Conservation (phyloP, 2,888 invertebrate species). For the Apotomis capreana region DNA sequence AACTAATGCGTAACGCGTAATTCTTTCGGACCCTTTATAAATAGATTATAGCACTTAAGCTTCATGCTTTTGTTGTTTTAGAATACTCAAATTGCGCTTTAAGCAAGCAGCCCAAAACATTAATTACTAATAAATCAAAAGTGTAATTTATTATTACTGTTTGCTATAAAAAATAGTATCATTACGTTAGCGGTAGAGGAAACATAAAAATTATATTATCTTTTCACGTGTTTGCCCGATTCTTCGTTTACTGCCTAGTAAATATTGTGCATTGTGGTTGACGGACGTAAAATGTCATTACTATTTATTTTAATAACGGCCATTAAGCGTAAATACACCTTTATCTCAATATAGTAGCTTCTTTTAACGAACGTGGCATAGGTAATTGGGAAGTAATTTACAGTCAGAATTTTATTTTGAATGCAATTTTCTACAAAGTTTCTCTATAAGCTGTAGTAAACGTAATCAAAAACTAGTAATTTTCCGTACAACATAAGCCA, state of each 20-base stretch:
- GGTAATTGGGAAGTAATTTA: too few relatives aligned
- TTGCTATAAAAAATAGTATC: conserved; percentile 68
- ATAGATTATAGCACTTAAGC: conserved; percentile 18
- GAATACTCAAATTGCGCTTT: conserved; percentile 21
- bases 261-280: conserved; percentile 59
- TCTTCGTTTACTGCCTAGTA: conserved; percentile 62
- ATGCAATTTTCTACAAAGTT: not conserved
- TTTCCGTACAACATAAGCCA: conserved; percentile 4
- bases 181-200: conserved; percentile 65
- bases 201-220: conserved; percentile 78
- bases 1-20: not conserved
- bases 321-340: conserved; percentile 5
- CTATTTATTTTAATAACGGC: conserved; percentile 26
- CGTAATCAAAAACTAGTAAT: conserved; percentile 5
- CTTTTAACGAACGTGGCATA: not conserved
- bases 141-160: conserved; percentile 72
- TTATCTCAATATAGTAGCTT: not conserved
- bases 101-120: conserved; percentile 26
- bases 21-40: conserved; percentile 1
- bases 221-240: conserved; percentile 72
- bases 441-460: not conserved
- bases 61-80: conserved; percentile 25
- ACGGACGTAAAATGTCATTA: conserved; percentile 39
- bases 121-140: conserved; percentile 70
- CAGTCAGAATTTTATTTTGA: too few relatives aligned